Base-by-base conservation (phyloP, 1,140 invertebrate genomes). In the Drosophila seguyi region DNA sequence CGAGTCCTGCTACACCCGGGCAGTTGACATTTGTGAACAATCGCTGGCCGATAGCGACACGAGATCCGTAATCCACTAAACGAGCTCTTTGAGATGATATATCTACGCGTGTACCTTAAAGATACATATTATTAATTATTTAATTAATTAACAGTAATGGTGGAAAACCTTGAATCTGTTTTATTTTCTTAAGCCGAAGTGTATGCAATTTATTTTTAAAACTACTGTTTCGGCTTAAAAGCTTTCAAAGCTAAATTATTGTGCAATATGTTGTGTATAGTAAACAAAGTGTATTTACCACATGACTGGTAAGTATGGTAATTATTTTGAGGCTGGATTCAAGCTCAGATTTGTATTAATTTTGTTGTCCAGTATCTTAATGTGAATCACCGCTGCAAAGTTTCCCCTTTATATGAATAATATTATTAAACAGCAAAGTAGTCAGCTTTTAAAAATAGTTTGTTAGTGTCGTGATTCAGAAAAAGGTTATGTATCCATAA, bases 11-110 rank as follows among this genome's bases (percentile, higher is more conserved):
- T 66, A 78, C 27, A 68, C 65, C 0, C 52, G 31, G 13, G 84
- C 84, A 7, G 58, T 84, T 0, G 80, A 88, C 18, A 90, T 88
- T 2, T 88, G 84, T 39, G 84, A 88, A 25, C 85, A 90, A 45
- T 31, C 72, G 8, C 58, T 88, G 6, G 66, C 42, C 36, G 75
- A 66, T 4, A 62, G 56, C 29, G 82, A 78, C 1, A 45, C 68
- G 7, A 65, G 65, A 4, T 61, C 77, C 0, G 45, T 88, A 5
- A 88, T 90, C 47, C 84, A 88, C 59, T 85, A 57, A 84, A 10
- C 18, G 8, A 25, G 11, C 13, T 4, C 14, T 6, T 22, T 38
- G 10, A 16, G 1, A 0, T 2, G 7, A n/a, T 53, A 10, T 16
- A 11, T 38, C 31, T 53, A 36, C 31, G 22, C 38, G 50, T 36